Evolutionary conservation across 1,140 invertebrate species (phyloP), one percentile per base, ranked within the genome.

Genomic region (Lucilia sericata): DNA sequence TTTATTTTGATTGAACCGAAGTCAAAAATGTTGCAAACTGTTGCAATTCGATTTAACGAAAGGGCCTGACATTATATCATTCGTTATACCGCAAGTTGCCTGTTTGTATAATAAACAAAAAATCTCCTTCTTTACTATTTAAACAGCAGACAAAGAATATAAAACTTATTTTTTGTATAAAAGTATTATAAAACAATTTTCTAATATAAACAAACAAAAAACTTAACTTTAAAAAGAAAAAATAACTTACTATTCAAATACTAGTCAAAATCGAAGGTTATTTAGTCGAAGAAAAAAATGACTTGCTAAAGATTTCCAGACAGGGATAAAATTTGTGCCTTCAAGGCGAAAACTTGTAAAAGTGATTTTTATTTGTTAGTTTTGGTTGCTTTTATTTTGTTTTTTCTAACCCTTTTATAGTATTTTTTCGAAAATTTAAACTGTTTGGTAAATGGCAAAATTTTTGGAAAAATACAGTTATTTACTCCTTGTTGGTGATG

Each of bases 181-280:
- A 42, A 42, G 42, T n/a, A 60, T 17, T 60, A 60, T 60, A 60
- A 60, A 60, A 60, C 55, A 60, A 60, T 60, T 60, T 60, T 17
- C 55, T n/a, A 60, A 60, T n/a, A 60, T 60, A 60, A 60, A 60
- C n/a, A 60, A 60, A 60, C 55, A 60, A 7, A 60, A 60, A n/a
- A n/a, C 55, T 7, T 30, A 30, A 60, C 13, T 17, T 5, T 13
- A 14, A 10, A 13, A 60, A n/a, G 2, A 60, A 60, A 60, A 60
- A 17, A n/a, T 60, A 60, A 7, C 55, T 30, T 30, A 60, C n/a
- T 60, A 42, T 42, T 60, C 14, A 60, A 60, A 60, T 60, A 42
- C 42, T 8, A 42, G 7, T 42, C 25, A 42, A 42, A 42, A 42
- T 42, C 42, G 42, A 42, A 42, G 42, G 42, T 42, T 42, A 42